Conservation (phyloP, 1,140 invertebrate genomes). For the Sarcophaga peregrina region DNA sequence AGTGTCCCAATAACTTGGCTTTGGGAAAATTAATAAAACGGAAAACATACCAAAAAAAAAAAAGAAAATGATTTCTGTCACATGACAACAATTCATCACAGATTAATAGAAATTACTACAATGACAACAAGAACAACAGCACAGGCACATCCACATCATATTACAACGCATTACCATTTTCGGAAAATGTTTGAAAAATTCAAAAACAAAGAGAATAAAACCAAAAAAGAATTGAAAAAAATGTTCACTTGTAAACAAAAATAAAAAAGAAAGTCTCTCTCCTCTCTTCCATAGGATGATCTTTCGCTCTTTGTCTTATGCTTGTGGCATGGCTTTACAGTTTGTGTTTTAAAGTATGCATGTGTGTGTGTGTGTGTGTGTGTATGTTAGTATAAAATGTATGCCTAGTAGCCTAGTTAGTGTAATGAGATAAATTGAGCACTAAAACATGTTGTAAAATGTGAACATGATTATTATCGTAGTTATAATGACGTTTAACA, state of each 20-base stretch:
- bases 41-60: constrained; percentile 65
- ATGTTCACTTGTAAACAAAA: background rate
- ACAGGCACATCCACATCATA: background rate
- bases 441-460: background rate
- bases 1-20: background rate
- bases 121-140: background rate
- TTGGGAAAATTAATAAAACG: constrained; percentile 41
- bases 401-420: constrained; percentile 3
- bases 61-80: constrained; percentile 62
- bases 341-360: too few relatives aligned
- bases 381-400: background rate
- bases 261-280: background rate
- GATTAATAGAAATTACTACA: constrained; percentile 4
- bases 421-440: background rate
- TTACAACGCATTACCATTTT: background rate
- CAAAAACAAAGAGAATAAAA: background rate
- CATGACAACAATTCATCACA: constrained; percentile 34
- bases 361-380: too few relatives aligned
- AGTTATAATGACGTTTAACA: background rate
- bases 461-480: background rate
- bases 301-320: background rate
- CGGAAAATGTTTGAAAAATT: background rate
- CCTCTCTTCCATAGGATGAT: background rate
- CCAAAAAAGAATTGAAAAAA: background rate
- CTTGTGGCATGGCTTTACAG: too few relatives aligned